Evolutionary conservation across 2,797 vertebrate genomes (phyloP), one percentile per base, ranked within the genome.

Genomic region (Leucoraja ocellata): DNA sequence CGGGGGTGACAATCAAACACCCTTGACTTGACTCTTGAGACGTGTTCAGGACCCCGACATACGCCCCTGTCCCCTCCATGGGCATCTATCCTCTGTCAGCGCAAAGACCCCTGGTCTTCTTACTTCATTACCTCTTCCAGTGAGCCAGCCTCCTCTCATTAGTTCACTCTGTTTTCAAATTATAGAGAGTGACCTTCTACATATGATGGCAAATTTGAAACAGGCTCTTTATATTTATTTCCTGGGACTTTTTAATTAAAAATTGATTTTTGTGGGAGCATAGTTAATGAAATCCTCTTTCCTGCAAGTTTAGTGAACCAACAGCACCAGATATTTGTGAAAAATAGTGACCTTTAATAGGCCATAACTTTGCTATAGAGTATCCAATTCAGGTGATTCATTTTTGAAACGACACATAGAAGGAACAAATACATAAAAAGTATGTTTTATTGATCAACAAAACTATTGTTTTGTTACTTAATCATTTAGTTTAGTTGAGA

Each of bases 381-480:
- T 74, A 92, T 54, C 90, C 39, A 76, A 76, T 76, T 73, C 90
- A 46, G 39, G 90, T 76, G 90, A 92, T 92, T 92, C 90, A 92
- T 76, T 23, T 46, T 74, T 58, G 71, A 76, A 74, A 54, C 32
- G 14, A 54, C 25, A n/a, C 28, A 46, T 76, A 39, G 68, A 32
- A 36, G 84, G 32, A 32, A 88, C 63, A 68, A 88, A 88, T 88
- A 16, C 68, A 68, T 36, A 68, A 68, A 88, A 36, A 21, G 84
- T 16, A 88, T 68, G 9, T 88, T 88, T 88, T 88, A 88, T 88
- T 88, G 84, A n/a, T 68, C 84, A 36, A 68, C 68, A 65, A 88
- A 88, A 65, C 14, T 65, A 61, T 65, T 28, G 54, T 61, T 88
- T 88, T 88, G 65, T 65, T n/a, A 88, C 46, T 88, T 88, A 88